Conservation (phyloP, 2,888 invertebrate species). For the Platerodrilus igneus region DNA sequence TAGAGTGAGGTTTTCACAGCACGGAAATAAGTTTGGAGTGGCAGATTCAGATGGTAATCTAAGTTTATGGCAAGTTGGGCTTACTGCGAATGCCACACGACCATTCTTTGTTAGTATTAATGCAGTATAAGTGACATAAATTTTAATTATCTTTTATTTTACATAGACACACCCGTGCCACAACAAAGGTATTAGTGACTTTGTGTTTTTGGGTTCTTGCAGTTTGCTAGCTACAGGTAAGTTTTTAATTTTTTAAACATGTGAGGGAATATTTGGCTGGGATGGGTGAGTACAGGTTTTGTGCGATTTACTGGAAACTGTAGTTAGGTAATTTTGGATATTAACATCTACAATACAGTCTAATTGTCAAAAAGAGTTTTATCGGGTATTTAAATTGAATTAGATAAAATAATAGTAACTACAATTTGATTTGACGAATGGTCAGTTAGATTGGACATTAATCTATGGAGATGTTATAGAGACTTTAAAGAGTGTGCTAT, state of each 20-base stretch:
- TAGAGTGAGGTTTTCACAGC: constrained; percentile 90
- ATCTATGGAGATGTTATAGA: no score
- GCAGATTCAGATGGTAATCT: constrained; percentile 96
- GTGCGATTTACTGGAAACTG: constrained; percentile 1
- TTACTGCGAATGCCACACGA: constrained; percentile 68
- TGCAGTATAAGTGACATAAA: constrained; percentile 1
- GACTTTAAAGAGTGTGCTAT: no score
- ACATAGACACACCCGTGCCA: constrained; percentile 97
- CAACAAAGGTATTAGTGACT: constrained; percentile 94
- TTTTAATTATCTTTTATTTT: constrained; percentile 37
- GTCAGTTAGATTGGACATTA: no score
- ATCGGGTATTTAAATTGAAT: no score
- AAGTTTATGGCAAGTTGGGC: constrained; percentile 89
- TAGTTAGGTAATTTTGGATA: background rate
- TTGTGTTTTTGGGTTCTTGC: constrained; percentile 95
- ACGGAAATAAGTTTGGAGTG: constrained; percentile 98
- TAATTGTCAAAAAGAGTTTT: no score
- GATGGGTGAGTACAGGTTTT: no score
- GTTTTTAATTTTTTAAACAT: constrained; percentile 1
- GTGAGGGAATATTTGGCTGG: no score
- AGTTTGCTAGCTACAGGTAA: constrained; percentile 89
- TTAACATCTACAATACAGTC: background rate
- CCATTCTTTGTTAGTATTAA: constrained; percentile 80
- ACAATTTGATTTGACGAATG: no score
- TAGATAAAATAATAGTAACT: no score